Conservation (phyloP, 1,140 invertebrate genomes). For the Proales similis region DNA sequence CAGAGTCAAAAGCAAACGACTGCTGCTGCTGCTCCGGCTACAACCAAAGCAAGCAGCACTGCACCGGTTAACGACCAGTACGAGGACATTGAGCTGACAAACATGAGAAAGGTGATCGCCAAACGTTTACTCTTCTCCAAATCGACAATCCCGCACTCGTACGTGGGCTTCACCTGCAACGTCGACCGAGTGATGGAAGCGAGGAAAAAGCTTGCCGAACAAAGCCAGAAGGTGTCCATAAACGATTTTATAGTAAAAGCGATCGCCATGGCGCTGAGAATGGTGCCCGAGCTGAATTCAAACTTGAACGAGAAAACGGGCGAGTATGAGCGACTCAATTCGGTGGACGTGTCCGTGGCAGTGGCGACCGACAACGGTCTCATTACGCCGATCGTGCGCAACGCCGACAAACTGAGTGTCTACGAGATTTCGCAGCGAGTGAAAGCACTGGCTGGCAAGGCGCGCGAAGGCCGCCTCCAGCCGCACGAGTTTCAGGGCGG, state of each 20-base stretch:
- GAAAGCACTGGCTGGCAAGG: constrained; percentile 69
- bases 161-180: constrained; percentile 74
- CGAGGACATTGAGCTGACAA: constrained; percentile 11
- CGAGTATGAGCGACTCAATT: constrained; percentile 60
- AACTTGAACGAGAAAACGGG: constrained; percentile 26
- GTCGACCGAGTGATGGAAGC: constrained; percentile 68
- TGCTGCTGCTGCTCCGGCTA: neutral
- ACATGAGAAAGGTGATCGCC: constrained; percentile 36
- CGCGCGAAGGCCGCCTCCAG: constrained; percentile 83
- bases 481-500: constrained; percentile 94
- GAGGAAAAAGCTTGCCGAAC: constrained; percentile 68
- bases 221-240: constrained; percentile 75
- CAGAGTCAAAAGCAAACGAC: neutral
- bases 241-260: constrained; percentile 98
- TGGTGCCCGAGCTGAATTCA: constrained; percentile 33
- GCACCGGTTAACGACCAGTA: constrained; percentile 22
- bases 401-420: constrained; percentile 64
- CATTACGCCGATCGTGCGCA: constrained; percentile 93
- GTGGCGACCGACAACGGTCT: constrained; percentile 89
- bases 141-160: constrained; percentile 85
- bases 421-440: constrained; percentile 22
- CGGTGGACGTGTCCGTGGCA: constrained; percentile 90
- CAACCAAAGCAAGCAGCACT: constrained; percentile 7
- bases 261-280: constrained; percentile 5
- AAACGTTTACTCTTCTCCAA: constrained; percentile 36